Base-by-base conservation (phyloP, 2,888 invertebrate genomes). In the Hyppa rectilinea region DNA sequence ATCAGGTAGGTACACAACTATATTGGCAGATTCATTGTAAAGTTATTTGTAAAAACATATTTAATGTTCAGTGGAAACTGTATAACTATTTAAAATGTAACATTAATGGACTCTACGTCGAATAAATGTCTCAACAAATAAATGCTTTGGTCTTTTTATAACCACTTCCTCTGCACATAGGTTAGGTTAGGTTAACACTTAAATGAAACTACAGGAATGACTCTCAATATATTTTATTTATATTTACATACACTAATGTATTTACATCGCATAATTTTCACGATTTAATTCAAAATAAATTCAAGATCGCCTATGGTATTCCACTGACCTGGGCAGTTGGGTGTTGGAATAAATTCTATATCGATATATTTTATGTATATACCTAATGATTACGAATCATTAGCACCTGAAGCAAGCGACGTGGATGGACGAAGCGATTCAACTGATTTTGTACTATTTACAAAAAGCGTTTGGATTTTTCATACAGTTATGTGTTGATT, bases 241-340 rank as follows among this genome's bases (percentile, higher is more conserved):
- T 94, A 94, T 94, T 94, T 94, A 94, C 92, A 93, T 88, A 90
- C 79, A 82, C 68, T 83, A 90, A 92, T 92, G 83, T 92, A 93
- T 93, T 91, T 92, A 93, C 93, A 94, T 92, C 91, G 92, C 92
- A 92, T 90, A 87, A 92, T 91, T 92, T 91, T 86, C 67, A 75
- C 78, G 77, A 82, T 80, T 80, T 79, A 77, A 61, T 81, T 82
- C 68, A 71, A 73, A 80, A 81, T 86, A 85, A 83, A 78, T 82
- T 84, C 73, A 85, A 80, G 63, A 78, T 78, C 55, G 68, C 70
- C 78, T 81, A 81, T 75, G 63, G 78, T 81, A 68, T 62, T 82
- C 79, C 76, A 85, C 82, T 86, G 84, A 84, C 81, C 84, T 87
- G 87, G 85, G 86, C 83, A 85, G 81, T 74, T 77, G 80, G 80